Percentiles rank a stretch among this genome's conserved stretches.
phyloP scores from a whole-genome alignment of 2,113 vertebrate genomes.

The Penelope pileata region DNA sequence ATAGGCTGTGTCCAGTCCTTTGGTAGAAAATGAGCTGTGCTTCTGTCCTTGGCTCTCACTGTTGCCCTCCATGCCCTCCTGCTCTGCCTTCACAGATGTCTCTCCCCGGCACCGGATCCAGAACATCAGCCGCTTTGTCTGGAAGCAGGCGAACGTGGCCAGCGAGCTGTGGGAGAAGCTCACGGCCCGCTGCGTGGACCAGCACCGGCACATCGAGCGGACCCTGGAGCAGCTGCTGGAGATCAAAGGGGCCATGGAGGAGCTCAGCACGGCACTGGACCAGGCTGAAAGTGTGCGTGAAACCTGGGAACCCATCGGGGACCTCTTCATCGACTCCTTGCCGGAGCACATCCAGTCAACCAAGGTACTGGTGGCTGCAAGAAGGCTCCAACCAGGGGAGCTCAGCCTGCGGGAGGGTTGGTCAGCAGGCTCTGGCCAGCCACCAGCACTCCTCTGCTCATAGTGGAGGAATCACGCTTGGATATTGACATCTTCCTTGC shows the following conservation, averaged over 20 bases:
- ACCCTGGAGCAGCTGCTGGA: constrained; percentile 93
- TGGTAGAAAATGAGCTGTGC: not conserved
- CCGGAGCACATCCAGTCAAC: constrained; percentile 94
- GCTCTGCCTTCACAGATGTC: constrained; percentile 76
- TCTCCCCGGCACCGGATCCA: constrained; percentile 89
- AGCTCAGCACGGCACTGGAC: constrained; percentile 84
- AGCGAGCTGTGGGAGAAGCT: constrained; percentile 98
- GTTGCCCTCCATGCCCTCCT: not conserved
- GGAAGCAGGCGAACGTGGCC: constrained; percentile 96
- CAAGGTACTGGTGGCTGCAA: constrained; percentile 80
- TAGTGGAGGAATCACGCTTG: not conserved
- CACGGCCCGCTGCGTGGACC: constrained; percentile 91
- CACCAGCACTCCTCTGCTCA: not conserved
- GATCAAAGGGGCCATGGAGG: constrained; percentile 91
- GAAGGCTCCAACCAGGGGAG: not conserved
- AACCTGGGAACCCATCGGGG: constrained; percentile 96
- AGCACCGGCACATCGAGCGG: constrained; percentile 92
- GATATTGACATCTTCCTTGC: not conserved
- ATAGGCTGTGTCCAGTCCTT: not conserved
- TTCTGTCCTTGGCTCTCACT: not conserved
- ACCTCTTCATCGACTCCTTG: constrained; percentile 96
- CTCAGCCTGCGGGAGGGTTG: not conserved
- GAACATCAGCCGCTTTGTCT: constrained; percentile 93
- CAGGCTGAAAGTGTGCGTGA: constrained; percentile 90
- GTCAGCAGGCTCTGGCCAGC: not conserved